Conservation (phyloP, 53 echinoderm and acorn worm species). For the Temnopleurus reevesii region DNA sequence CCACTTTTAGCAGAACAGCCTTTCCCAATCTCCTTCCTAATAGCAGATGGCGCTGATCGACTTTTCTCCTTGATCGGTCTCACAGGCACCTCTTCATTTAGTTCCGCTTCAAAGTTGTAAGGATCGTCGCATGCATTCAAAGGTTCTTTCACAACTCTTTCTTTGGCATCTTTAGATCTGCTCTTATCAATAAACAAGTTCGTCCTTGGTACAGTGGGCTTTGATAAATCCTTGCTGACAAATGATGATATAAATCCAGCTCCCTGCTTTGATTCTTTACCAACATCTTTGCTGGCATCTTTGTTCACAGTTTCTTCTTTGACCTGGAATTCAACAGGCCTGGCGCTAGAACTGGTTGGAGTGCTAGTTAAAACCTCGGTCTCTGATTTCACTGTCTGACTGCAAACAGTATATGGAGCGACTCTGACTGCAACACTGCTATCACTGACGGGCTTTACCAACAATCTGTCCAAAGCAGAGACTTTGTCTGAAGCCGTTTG, state of each 20-base stretch:
- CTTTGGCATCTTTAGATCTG: not conserved
- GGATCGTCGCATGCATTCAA: slow-evolving; percentile 7
- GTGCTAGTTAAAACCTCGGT: not conserved
- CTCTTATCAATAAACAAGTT: not conserved
- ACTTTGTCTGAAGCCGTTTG: not conserved
- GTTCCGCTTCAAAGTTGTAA: slow-evolving; percentile 43
- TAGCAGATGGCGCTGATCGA: not conserved
- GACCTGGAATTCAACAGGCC: not conserved
- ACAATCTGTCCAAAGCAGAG: slow-evolving; percentile 18
- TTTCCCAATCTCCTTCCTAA: not conserved
- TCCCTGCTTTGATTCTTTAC: not conserved
- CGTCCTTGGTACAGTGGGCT: slow-evolving; percentile 9
- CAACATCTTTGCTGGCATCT: not conserved
- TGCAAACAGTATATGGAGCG: not conserved
- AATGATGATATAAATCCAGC: slow-evolving; percentile 13
- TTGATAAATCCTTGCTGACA: not conserved
- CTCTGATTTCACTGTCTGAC: slow-evolving; percentile 15
- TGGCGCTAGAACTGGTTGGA: not conserved
- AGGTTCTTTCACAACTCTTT: not conserved
- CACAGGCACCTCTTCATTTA: not conserved
- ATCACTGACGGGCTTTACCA: slow-evolving; percentile 6
- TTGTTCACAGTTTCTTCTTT: not conserved
- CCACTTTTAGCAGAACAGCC: not conserved
- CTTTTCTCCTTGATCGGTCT: slow-evolving; percentile 7
- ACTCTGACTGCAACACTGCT: not conserved